Conservation (phyloP, 2,888 invertebrate species). For the Caenorhabditis sp. region DNA sequence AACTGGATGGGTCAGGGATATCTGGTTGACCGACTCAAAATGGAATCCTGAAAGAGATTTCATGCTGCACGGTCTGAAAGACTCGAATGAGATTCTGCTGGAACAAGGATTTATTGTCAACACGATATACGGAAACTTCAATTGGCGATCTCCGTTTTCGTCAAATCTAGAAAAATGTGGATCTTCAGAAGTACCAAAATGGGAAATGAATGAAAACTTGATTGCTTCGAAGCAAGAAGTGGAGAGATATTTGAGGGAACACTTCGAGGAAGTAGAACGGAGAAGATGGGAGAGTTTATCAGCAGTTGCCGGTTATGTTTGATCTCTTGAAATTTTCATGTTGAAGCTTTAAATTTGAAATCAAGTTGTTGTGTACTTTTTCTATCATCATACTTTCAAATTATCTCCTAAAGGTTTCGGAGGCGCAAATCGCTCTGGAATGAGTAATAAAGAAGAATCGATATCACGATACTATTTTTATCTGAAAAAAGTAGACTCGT, state of each 20-base stretch:
- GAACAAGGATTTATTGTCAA: conserved; percentile 42
- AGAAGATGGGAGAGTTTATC: conserved; percentile 54
- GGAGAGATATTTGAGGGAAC: conserved; percentile 11
- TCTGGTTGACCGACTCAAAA: conserved; percentile 75
- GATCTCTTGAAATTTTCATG: conserved; percentile 9
- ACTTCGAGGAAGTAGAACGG: conserved; percentile 48
- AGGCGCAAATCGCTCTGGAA: too few relatives aligned
- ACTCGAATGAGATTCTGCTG: conserved; percentile 42
- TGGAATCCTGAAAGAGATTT: conserved; percentile 76
- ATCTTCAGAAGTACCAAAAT: conserved; percentile 2
- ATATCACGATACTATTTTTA: too few relatives aligned
- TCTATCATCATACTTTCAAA: too few relatives aligned
- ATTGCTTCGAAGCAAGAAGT: conserved; percentile 37
- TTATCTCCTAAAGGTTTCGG: too few relatives aligned
- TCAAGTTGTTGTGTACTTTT: too few relatives aligned
- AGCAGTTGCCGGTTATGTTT: conserved; percentile 44
- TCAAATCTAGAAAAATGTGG: conserved; percentile 2
- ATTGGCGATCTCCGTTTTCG: conserved; percentile 40
- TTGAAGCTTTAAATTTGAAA: not conserved
- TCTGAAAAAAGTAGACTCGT: too few relatives aligned
- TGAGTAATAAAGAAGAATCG: too few relatives aligned
- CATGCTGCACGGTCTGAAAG: conserved; percentile 78
- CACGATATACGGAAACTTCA: conserved; percentile 35
- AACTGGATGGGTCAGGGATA: conserved; percentile 79
- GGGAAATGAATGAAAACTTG: conserved; percentile 47